These are phyloP conservation scores for Centroberyx gerrardi DNA, from an alignment of 2,797 vertebrate genomes.

Conservation along the genomic window DNA sequence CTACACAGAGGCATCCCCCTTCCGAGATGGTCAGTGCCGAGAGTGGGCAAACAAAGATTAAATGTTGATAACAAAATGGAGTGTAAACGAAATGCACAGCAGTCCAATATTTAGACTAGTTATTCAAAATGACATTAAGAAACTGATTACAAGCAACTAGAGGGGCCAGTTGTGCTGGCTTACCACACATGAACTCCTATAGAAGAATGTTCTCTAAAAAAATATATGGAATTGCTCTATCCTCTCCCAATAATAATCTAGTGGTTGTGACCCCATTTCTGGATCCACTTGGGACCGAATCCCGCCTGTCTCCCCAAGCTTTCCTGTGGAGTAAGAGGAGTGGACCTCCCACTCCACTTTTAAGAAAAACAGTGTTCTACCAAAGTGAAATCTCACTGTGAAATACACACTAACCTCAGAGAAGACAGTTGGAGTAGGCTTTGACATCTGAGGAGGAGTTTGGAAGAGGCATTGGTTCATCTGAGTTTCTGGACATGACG, in stretches of 20 bases:
- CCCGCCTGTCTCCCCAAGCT: constrained; percentile 2
- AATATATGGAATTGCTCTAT: background rate
- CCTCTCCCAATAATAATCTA: constrained; percentile 12
- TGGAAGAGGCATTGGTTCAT: background rate
- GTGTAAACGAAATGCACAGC: too few relatives aligned
- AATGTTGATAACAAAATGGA: too few relatives aligned
- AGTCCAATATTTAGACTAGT: too few relatives aligned
- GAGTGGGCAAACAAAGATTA: too few relatives aligned
- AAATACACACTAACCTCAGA: background rate
- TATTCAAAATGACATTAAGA: background rate
- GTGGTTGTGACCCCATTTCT: constrained; percentile 40
- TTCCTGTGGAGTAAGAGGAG: background rate
- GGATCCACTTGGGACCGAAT: constrained; percentile 8
- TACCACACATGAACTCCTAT: background rate
- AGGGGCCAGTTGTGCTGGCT: constrained; percentile 3
- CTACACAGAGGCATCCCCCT: too few relatives aligned
- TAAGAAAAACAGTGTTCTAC: background rate
- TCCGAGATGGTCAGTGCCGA: too few relatives aligned
- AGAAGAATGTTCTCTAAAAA: constrained; percentile 14
- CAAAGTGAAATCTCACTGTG: background rate
- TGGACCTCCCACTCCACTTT: background rate
- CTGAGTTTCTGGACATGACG: background rate
- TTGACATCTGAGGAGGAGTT: background rate
- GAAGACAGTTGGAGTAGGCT: background rate
- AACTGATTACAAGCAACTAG: background rate